Evolutionary conservation across 2,113 vertebrate species (phyloP).

Genomic region (Sisor rabdophorus): DNA sequence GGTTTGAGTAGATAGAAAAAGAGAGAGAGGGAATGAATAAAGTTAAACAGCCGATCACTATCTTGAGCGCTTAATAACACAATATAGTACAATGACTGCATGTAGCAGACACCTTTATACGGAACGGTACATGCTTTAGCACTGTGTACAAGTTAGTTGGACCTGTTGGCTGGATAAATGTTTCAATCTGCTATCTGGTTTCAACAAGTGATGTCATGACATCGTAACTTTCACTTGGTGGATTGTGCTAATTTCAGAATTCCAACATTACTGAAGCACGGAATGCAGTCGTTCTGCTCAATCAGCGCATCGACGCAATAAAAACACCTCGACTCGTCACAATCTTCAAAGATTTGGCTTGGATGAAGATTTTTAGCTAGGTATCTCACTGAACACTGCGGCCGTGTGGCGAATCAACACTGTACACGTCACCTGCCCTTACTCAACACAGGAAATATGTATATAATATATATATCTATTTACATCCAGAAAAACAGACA

Average conservation of each 20-base stretch:
- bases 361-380: not conserved
- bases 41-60: not conserved
- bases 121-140: too few species aligned
- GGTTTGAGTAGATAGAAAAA: not conserved
- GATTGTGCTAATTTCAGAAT: too few species aligned
- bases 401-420: conserved; percentile 16
- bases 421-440: conserved; percentile 32
- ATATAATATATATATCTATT: conserved; percentile 15
- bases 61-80: not conserved
- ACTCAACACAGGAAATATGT: conserved; percentile 25
- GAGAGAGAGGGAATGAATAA: not conserved
- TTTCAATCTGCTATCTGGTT: not conserved
- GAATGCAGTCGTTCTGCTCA: not conserved
- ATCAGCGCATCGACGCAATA: not conserved
- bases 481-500: conserved; percentile 11
- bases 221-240: not conserved
- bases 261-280: too few species aligned
- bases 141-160: not conserved
- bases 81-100: too few species aligned
- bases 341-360: not conserved
- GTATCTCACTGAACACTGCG: conserved; percentile 9
- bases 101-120: too few species aligned
- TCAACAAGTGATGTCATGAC: not conserved
- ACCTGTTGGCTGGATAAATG: not conserved
- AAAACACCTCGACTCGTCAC: not conserved